Evolutionary conservation across 2,888 invertebrate species (phyloP).

Genomic region (Muschampia plurimacula): DNA sequence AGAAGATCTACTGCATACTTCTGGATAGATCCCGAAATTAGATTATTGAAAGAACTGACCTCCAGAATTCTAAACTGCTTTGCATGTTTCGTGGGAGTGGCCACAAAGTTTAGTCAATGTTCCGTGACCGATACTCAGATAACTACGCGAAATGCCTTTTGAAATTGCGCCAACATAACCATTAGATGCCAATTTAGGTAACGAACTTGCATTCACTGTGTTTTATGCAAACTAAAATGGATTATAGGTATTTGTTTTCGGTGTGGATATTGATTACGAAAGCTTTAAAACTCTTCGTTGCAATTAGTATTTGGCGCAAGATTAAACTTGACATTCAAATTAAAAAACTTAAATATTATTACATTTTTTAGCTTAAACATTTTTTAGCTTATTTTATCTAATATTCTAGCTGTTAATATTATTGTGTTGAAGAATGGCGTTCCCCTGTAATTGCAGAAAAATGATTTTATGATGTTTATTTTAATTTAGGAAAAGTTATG

Average conservation of each 20-base stretch:
- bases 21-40: neutral
- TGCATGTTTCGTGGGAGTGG: constrained; percentile 21
- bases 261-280: neutral
- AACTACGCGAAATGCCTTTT: constrained; percentile 15
- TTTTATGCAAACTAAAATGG: constrained; percentile 22
- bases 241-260: neutral
- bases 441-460: too few species aligned
- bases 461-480: too few species aligned
- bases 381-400: too few species aligned
- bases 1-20: too few species aligned
- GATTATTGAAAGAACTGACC: neutral
- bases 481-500: too few species aligned
- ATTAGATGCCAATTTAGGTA: constrained; percentile 29
- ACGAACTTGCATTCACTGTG: constrained; percentile 5
- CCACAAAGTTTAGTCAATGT: constrained; percentile 31
- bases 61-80: constrained; percentile 16
- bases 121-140: constrained; percentile 33
- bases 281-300: neutral
- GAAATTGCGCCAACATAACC: constrained; percentile 27
- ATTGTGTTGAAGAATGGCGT: too few species aligned
- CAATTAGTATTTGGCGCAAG: neutral
- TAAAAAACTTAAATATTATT: too few species aligned
- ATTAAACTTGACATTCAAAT: neutral
- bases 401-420: too few species aligned
- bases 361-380: too few species aligned